Conservation (phyloP, 2,797 vertebrate genomes). For the Acipenser ruthenus region DNA sequence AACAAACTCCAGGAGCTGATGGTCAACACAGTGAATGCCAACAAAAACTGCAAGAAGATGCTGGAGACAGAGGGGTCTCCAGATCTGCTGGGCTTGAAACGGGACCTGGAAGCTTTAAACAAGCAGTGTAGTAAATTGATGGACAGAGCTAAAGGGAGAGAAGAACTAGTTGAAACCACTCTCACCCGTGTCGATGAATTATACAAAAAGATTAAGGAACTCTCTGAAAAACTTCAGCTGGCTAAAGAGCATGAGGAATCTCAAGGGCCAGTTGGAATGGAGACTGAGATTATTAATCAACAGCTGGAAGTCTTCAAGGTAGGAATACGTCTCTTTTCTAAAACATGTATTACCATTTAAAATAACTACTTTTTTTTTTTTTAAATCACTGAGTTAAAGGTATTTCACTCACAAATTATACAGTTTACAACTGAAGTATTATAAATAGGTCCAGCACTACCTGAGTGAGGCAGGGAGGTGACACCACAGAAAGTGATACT, state of each 20-base stretch:
- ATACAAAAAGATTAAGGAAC: slow-evolving; percentile 63
- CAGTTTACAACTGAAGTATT: no score
- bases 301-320: slow-evolving; percentile 91
- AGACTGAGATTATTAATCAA: slow-evolving; percentile 89
- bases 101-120: slow-evolving; percentile 85
- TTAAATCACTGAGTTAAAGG: no score
- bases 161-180: slow-evolving; percentile 67
- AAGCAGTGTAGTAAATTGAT: slow-evolving; percentile 91
- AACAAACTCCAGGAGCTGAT: slow-evolving; percentile 78
- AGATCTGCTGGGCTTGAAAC: slow-evolving; percentile 83
- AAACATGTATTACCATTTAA: no score
- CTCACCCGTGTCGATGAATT: slow-evolving; percentile 73
- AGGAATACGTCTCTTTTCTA: slow-evolving; percentile 27
- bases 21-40: slow-evolving; percentile 67
- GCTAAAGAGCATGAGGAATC: slow-evolving; percentile 80
- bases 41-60: slow-evolving; percentile 85
- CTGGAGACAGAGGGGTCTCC: slow-evolving; percentile 79
- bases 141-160: slow-evolving; percentile 77
- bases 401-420: no score
- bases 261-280: slow-evolving; percentile 86
- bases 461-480: no score
- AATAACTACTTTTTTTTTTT: no score
- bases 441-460: no score
- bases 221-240: slow-evolving; percentile 54
- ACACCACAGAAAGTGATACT: no score